Percentiles rank a stretch among this genome's conserved stretches.
Conservation (phyloP, 2,888 invertebrate species). For the Steinernema hermaphroditum region DNA sequence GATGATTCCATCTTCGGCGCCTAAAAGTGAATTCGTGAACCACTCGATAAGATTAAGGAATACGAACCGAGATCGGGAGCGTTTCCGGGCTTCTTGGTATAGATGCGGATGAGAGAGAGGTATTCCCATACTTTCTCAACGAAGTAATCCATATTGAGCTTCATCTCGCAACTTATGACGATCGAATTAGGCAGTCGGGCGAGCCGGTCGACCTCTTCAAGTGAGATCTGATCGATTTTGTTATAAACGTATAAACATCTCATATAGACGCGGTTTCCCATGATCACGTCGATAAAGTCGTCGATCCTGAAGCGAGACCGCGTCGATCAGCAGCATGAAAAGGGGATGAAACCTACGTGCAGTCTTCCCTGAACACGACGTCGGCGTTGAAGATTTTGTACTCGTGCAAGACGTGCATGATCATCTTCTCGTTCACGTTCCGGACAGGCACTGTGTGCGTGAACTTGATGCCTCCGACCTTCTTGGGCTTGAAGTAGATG, state of each 20-base stretch:
- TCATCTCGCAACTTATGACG: slow-evolving; percentile 92
- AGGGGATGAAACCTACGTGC: slow-evolving; percentile 72
- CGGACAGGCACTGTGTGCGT: slow-evolving; percentile 81
- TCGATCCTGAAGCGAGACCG: slow-evolving; percentile 74
- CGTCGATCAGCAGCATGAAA: too few relatives aligned
- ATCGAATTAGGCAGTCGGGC: slow-evolving; percentile 71
- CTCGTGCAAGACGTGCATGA: slow-evolving; percentile 95
- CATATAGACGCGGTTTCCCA: slow-evolving; percentile 73
- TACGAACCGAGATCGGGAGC: slow-evolving; percentile 64
- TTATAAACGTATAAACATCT: slow-evolving; percentile 97
- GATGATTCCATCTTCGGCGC: slow-evolving; percentile 80
- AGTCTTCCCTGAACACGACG: slow-evolving; percentile 92
- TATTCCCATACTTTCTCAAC: slow-evolving; percentile 83
- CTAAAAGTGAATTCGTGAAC: too few relatives aligned
- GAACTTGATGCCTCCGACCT: slow-evolving; percentile 85
- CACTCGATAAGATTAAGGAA: too few relatives aligned
- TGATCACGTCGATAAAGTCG: slow-evolving; percentile 94
- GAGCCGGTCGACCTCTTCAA: slow-evolving; percentile 76
- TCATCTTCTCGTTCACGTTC: slow-evolving; percentile 91
- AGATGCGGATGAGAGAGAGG: slow-evolving; percentile 87
- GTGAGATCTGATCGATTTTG: slow-evolving; percentile 98
- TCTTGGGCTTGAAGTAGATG: slow-evolving; percentile 89
- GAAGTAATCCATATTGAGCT: slow-evolving; percentile 91
- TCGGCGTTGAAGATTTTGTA: slow-evolving; percentile 78
- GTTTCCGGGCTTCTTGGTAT: slow-evolving; percentile 93